Base-by-base conservation (phyloP, 2,888 invertebrate species). In the Poecilus cupreus region DNA sequence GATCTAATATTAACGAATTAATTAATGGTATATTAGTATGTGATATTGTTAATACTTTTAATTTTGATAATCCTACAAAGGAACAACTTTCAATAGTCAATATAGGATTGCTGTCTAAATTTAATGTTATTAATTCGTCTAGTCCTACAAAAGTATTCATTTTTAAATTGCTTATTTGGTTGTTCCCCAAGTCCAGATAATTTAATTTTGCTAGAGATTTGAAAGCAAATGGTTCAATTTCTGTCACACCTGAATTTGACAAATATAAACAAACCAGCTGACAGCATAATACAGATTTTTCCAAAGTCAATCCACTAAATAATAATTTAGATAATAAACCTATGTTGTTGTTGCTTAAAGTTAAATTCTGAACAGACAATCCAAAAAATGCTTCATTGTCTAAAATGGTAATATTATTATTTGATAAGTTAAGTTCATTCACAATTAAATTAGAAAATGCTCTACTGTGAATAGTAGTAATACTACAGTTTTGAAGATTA, bases 391-490 rank as follows among this genome's bases (percentile, higher is more conserved):
- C 51, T 8, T 72, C 16, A 57, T 54, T 37, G 24, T 72, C 57
- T 37, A 80, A 54, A 16, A 72, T 5, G 10, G 18, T 32, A 24
- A 80, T 80, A 57, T 54, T 72, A 57, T 80, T 80, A 39, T 80
- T 72, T 5, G 54, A 16, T 54, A 80, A 80, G 24, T 80, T 51
- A 13, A 80, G 16, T n/a, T 43, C 80, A 16, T 57, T 22, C 3
- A 80, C 49, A 39, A 72, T 43, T 24, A 80, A 37, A 46, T 68
- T 43, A 3, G 32, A 51, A 72, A 80, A 80, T 3, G 72, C 51
- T 22, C 20, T 54, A 54, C 18, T 57, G 6, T 68, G 13, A n/a
- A 80, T 13, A 18, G 37, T 37, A 37, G 64, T 68, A 3, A 68
- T 4, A 13, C 18, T 32, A 10, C 37, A 68, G 39, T 37, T 18